Conservation (phyloP, 2,888 invertebrate species). For the Tenthredo amoena region DNA sequence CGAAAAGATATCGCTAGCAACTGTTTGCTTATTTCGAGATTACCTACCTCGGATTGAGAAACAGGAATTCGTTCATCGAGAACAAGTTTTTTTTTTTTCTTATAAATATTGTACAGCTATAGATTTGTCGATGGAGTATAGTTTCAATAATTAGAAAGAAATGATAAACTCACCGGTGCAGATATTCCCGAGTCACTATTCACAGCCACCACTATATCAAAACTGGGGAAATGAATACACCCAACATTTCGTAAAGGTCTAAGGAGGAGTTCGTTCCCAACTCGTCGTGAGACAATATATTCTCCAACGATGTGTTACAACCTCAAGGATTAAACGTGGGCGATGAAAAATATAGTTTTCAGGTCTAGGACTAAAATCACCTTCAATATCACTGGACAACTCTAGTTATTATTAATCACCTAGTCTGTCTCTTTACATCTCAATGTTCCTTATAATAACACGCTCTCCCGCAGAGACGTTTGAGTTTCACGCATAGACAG, state of each 20-base stretch:
- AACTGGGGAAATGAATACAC: constrained; percentile 36
- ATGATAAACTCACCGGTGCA: constrained; percentile 20
- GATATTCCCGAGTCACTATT: constrained; percentile 28
- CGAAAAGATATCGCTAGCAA: too few relatives aligned
- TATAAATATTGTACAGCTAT: too few relatives aligned
- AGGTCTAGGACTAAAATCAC: constrained; percentile 21
- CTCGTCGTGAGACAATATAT: neutral
- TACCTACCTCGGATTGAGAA: too few relatives aligned
- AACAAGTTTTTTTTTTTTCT: too few relatives aligned
- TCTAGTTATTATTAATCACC: neutral
- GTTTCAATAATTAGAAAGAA: neutral
- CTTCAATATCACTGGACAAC: neutral
- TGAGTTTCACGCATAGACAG: neutral
- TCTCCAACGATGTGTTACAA: neutral
- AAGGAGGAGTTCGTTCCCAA: neutral
- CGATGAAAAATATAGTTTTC: neutral
- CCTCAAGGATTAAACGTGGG: constrained; percentile 36
- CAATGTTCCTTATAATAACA: neutral
- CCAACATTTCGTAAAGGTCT: constrained; percentile 36
- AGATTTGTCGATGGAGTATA: too few relatives aligned
- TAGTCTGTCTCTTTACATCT: neutral
- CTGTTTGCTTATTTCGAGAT: too few relatives aligned
- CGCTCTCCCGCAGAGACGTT: constrained; percentile 1
- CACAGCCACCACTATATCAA: constrained; percentile 22
- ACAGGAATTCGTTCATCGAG: too few relatives aligned